A percentile compares a stretch with the other conserved stretches of the same genome.
phyloP scores from a whole-genome alignment of 2,888 invertebrate genomes.

The Callimorpha dominula region DNA sequence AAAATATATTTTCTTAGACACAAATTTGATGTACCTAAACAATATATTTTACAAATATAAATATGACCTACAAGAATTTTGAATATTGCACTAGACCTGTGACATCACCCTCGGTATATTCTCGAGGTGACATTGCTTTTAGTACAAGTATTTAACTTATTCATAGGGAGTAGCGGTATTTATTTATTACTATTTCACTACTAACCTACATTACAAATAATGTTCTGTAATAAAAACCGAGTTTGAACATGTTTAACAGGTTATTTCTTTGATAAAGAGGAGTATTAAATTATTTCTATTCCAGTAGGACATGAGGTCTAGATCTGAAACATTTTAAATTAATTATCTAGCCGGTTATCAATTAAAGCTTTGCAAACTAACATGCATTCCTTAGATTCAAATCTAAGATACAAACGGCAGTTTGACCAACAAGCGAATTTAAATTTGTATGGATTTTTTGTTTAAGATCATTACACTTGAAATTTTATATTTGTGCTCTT shows the following conservation, averaged over 20 bases:
- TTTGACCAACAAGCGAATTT: too few species aligned
- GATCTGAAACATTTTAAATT: background rate
- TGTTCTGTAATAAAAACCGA: background rate
- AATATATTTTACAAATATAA: background rate
- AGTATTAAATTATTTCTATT: background rate
- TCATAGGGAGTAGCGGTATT: background rate
- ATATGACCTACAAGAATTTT: background rate
- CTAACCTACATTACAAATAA: background rate
- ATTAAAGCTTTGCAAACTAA: too few species aligned
- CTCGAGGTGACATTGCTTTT: background rate
- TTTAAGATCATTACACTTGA: too few species aligned
- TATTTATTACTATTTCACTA: background rate
- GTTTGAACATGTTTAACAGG: background rate
- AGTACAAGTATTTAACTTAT: background rate
- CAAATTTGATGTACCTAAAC: background rate
- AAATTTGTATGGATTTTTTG: too few species aligned
- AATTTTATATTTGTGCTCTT: too few species aligned
- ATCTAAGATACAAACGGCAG: too few species aligned
- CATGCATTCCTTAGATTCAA: too few species aligned
- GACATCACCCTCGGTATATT: background rate
- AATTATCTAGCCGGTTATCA: background rate
- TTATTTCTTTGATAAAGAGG: background rate
- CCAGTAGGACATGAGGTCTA: background rate
- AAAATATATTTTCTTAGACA: background rate
- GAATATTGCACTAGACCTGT: background rate